Evolutionary conservation across 2,888 invertebrate genomes (phyloP), one percentile per base, ranked within the genome.

Genomic region (Agrotis clavis): DNA sequence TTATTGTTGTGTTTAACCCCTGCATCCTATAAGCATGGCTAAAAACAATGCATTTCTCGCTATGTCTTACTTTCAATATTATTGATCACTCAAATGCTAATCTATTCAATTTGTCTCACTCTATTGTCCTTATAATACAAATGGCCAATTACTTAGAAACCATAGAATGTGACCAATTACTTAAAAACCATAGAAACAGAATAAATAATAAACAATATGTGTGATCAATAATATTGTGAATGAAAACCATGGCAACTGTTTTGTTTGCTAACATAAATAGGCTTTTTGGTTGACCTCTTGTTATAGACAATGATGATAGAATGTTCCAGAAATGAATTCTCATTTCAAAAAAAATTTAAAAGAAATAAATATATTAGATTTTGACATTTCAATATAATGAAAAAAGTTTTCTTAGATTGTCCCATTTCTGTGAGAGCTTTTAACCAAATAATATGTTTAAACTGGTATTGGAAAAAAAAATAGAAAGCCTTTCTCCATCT

Each of bases 221-320:
- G 21, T 74, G 53, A 63, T 76, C 81, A 76, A 81, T 77, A 65
- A 45, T 51, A 70, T 66, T 81, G 54, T 81, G 70, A 56, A n/a
- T 30, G 62, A 66, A 50, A 65, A 81, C 78, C 54, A 51, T 76
- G 62, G n/a, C 77, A 70, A 76, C 71, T 4, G 50, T 14, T 60
- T 67, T 66, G 56, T 66, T 57, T 70, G 41, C 48, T 70, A 59
- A n/a, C 64, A 41, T 47, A 16, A 60, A 21, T 63, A 51, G 7
- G 45, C 53, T 59, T 81, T 81, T 81, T 78, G 77, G 77, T 69
- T 66, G 77, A 75, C 57, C 14, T 2, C 11, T 13, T 5, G 3
- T 5, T 41, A 41, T 41, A 47, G 7, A 25, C 18, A 3, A 56
- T n/a, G 13, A 16, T 9, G 13, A 16, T 9, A 7, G 13, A 65